Evolutionary conservation across 2,888 invertebrate genomes (phyloP), one percentile per base, ranked within the genome.

Genomic region (Drosophila picticornis): DNA sequence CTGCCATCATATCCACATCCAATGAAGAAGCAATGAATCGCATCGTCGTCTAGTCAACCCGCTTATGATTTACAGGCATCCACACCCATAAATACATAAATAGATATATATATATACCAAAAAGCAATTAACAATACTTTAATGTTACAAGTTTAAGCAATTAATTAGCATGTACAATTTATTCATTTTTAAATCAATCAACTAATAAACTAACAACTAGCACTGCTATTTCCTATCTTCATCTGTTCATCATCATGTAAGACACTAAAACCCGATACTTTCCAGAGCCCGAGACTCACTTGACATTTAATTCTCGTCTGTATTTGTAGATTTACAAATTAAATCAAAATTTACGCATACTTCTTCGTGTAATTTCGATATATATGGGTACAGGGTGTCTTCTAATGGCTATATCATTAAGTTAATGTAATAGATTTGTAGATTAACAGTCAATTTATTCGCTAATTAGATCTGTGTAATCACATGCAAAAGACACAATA

Each of bases 141-240:
- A 79, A 86, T 74, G 75, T 90, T 87, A 84, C 73, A 73, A 73
- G 58, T 77, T 80, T 87, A 90, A 89, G 85, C 84, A 90, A 87
- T 89, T 77, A 80, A 89, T 74, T 80, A 80, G 62, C 62, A 57
- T 71, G 71, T 77, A 89, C 68, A 77, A 80, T 58, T 75, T 88
- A 75, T 80, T 77, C 69, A 61, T 74, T 90, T 81, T 72, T 81
- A 77, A 88, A 79, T 67, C 75, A 84, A 84, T 77, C 65, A 72
- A 80, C 69, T 80, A 90, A 90, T 81, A 83, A 90, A 85, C 72
- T 73, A 86, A 83, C 73, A 75, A 76, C 55, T 59, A 63, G 71
- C 67, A 64, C 53, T n/a, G 22, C 50, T 40, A 46, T 59, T 32
- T 51, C 29, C 27, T 34, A 11, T 48, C 9, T 22, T 43, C 1